A percentile compares a stretch with the other conserved stretches of the same genome.
phyloP scores from a whole-genome alignment of 2,797 vertebrate genomes.

The Delichon dasypus region DNA sequence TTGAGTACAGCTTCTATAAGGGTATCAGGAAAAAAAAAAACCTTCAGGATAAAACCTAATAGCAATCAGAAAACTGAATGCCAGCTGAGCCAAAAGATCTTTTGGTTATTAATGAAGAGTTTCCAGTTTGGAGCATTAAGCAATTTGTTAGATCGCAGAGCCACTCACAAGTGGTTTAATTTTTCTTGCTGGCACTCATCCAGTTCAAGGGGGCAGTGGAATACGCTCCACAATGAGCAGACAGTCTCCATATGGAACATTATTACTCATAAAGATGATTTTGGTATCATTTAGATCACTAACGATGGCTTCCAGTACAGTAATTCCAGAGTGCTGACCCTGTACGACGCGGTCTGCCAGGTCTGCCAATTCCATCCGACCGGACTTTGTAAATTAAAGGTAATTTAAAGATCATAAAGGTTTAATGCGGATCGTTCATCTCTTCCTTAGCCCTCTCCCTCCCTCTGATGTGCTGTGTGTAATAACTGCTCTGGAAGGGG shows the following conservation, averaged over 20 bases:
- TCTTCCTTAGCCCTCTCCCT: constrained; percentile 45
- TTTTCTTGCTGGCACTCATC: constrained; percentile 45
- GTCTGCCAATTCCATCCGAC: constrained; percentile 75
- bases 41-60: not conserved
- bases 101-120: constrained; percentile 59
- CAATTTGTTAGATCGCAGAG: constrained; percentile 56
- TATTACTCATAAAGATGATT: constrained; percentile 38
- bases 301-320: constrained; percentile 83
- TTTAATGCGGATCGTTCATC: constrained; percentile 45
- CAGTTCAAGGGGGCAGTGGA: constrained; percentile 23
- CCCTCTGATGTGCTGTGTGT: not conserved
- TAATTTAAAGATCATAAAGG: constrained; percentile 73
- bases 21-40: not conserved
- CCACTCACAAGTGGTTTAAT: constrained; percentile 45
- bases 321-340: constrained; percentile 76
- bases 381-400: constrained; percentile 87
- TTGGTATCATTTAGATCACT: constrained; percentile 74
- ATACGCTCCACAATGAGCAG: constrained; percentile 44
- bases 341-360: constrained; percentile 83
- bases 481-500: constrained; percentile 29
- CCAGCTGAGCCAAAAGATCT: constrained; percentile 36
- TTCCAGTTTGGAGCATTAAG: constrained; percentile 48
- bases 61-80: constrained; percentile 16
- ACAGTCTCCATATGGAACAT: constrained; percentile 53
- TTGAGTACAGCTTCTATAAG: not conserved